Base-by-base conservation (phyloP, 1,140 invertebrate genomes). In the Belonocnema kinseyi region DNA sequence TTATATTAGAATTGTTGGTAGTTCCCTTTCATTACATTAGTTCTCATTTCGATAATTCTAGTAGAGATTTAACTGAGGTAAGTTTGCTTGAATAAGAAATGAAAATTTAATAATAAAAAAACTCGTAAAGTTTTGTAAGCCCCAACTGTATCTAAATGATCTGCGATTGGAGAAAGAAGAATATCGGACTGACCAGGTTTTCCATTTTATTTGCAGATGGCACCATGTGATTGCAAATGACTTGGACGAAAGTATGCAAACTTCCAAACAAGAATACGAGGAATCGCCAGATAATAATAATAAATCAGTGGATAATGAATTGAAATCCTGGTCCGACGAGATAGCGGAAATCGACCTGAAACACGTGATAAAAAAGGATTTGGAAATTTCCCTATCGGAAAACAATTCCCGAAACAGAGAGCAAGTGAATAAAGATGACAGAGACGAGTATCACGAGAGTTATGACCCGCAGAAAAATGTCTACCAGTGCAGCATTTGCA, bases 401-500 rank as follows among this genome's bases (percentile, higher is more conserved):
- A 16, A 53, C 13, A 14, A 72, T 50, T 19, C 46, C 17, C 5
- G 1, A 6, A 4, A 73, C 51, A 72, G 1, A 54, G 14, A 50
- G 17, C 17, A 17, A 13, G 1, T 21, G 26, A 52, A 73, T 17
- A 10, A 52, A 16, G 7, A 50, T 33, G 16, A 19, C 6, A 5
- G 26, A n/a, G 61, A 70, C 0, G 33, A 50, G 33, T 16, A 14
- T n/a, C 50, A 58, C 4, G 19, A 52, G 5, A 26, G 50, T 6
- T 33, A 3, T 10, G 13, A 77, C 26, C 0, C 70, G 16, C 40
- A 61, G 17, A 73, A 66, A 46, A 74, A n/a, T 40, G 7, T 46
- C 13, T 92, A 88, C 33, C 78, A 88, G 50, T 94, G 93, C 80
- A 81, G 84, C 7, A 73, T 90, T 14, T 94, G 93, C 78, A 72